These are phyloP conservation scores for Epinotia nisella DNA, from an alignment of 2,888 invertebrate genomes.

Conservation along the genomic window DNA sequence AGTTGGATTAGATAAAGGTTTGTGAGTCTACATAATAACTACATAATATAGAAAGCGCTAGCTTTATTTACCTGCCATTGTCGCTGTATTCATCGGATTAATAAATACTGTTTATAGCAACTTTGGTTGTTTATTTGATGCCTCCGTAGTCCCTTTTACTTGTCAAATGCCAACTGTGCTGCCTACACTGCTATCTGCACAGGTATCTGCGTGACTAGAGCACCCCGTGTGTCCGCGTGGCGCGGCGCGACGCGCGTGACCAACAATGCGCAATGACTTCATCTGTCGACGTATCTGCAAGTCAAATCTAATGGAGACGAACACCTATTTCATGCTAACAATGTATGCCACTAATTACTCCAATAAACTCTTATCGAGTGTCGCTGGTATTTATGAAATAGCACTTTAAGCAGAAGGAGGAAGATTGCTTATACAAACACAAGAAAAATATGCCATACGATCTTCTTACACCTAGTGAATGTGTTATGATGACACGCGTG, in stretches of 20 bases:
- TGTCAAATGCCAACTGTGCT: too few relatives aligned
- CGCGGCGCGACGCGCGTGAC: neutral
- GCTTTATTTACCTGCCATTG: too few relatives aligned
- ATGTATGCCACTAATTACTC: slow-evolving; percentile 23
- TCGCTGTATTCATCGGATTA: too few relatives aligned
- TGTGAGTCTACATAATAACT: too few relatives aligned
- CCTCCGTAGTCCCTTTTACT: too few relatives aligned
- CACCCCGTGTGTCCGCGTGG: neutral
- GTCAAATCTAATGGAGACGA: slow-evolving; percentile 39
- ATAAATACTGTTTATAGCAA: too few relatives aligned
- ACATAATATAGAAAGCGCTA: too few relatives aligned
- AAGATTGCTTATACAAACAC: neutral
- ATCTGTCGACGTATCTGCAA: slow-evolving; percentile 38
- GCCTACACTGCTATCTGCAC: too few relatives aligned
- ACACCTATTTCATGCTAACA: slow-evolving; percentile 33
- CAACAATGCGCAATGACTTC: slow-evolving; percentile 34
- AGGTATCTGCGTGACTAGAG: too few relatives aligned
- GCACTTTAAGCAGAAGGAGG: neutral
- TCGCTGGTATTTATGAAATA: neutral
- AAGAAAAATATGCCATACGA: neutral
- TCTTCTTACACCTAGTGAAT: neutral
- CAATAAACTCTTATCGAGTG: slow-evolving; percentile 20
- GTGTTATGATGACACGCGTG: slow-evolving; percentile 31
- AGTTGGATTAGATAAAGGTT: too few relatives aligned
- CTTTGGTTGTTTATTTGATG: too few relatives aligned